Evolutionary conservation across 2,797 vertebrate genomes (phyloP).

Genomic region (Epinephelus coioides): DNA sequence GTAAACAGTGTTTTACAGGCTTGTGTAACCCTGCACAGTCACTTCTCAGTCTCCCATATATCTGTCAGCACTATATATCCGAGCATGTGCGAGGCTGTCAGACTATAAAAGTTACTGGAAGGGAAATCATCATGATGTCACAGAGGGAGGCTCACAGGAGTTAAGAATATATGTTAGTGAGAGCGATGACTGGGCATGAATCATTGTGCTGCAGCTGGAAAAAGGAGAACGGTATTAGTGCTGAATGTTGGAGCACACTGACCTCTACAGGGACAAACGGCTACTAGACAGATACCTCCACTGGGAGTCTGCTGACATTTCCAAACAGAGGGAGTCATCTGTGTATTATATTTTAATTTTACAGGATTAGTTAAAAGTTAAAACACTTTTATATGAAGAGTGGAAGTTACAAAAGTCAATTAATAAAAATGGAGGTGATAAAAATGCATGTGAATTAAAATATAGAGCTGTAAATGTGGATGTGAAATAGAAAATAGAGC

Average conservation of each 20-base stretch:
- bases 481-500: too few relatives aligned
- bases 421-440: too few relatives aligned
- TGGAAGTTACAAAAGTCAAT: too few relatives aligned
- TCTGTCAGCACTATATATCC: constrained; percentile 66
- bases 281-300: not conserved
- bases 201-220: constrained; percentile 7
- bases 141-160: constrained; percentile 14
- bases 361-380: not conserved
- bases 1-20: constrained; percentile 66
- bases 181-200: constrained; percentile 29
- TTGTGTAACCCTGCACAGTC: constrained; percentile 29
- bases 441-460: too few relatives aligned
- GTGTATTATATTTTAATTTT: not conserved
- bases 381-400: not conserved
- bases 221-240: not conserved
- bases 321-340: not conserved
- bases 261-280: constrained; percentile 63
- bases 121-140: constrained; percentile 56
- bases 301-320: not conserved
- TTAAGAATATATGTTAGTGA: constrained; percentile 41
- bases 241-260: constrained; percentile 60
- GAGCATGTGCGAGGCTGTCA: constrained; percentile 32
- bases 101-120: constrained; percentile 49
- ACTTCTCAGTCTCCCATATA: constrained; percentile 52
- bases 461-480: too few relatives aligned